Evolutionary conservation across 2,797 vertebrate genomes (phyloP).

Genomic region (Cheirogaleus major): DNA sequence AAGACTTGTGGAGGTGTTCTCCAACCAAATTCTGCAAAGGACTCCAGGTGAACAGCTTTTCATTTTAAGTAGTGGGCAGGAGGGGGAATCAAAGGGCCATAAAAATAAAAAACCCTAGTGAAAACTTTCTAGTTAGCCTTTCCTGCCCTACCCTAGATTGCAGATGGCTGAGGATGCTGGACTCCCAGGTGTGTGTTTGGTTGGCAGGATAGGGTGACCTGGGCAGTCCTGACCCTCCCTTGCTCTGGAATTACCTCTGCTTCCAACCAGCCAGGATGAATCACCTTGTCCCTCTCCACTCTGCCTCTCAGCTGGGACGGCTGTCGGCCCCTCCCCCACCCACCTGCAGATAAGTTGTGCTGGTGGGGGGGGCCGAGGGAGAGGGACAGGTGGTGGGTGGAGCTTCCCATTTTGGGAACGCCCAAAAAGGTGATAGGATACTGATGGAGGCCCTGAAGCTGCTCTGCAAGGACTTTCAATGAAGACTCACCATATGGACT

Average conservation of each 20-base stretch:
- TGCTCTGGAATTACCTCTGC: slow-evolving; percentile 22
- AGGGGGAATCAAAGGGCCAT: neutral
- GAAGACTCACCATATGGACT: neutral
- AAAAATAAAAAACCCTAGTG: neutral
- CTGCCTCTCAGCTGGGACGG: neutral
- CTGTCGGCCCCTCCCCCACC: neutral
- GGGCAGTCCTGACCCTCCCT: neutral
- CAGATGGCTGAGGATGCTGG: neutral
- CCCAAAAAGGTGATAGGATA: neutral
- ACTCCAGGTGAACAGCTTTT: neutral
- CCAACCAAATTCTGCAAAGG: neutral
- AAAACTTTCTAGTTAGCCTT: neutral
- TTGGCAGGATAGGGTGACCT: neutral
- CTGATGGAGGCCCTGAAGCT: neutral
- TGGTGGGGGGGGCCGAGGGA: neutral
- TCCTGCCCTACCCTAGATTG: neutral
- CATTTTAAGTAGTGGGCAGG: neutral
- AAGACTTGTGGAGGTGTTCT: neutral
- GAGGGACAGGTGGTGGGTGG: neutral
- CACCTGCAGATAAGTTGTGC: neutral
- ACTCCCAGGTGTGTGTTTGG: neutral
- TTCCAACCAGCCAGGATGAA: slow-evolving; percentile 19
- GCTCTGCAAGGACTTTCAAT: neutral
- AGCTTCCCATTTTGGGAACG: neutral
- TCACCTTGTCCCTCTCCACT: neutral